Evolutionary conservation across 2,888 invertebrate genomes (phyloP).

Genomic region (Caenorhabditis becei): DNA sequence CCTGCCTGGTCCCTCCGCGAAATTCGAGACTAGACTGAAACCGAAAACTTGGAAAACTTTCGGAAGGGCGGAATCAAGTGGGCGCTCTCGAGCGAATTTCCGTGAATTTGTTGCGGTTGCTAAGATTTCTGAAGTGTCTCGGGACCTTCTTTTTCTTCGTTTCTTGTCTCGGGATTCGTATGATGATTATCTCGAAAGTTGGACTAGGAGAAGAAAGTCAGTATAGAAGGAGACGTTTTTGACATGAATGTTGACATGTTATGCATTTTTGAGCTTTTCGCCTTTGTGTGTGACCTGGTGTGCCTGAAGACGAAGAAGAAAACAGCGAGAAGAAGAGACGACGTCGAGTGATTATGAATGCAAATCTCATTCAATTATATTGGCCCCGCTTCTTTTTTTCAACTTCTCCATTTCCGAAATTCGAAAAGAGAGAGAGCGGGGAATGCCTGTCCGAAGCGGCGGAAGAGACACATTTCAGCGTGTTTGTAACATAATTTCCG

Average conservation of each 20-base stretch:
- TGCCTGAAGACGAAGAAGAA: slow-evolving; percentile 23
- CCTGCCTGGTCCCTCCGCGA: background rate
- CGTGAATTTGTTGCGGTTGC: slow-evolving; percentile 8
- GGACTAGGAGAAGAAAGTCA: slow-evolving; percentile 9
- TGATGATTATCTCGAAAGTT: slow-evolving; percentile 39
- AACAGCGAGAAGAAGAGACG: slow-evolving; percentile 17
- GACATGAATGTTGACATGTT: slow-evolving; percentile 53
- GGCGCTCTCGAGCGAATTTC: background rate
- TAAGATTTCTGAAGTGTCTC: slow-evolving; percentile 3
- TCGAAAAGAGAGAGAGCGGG: background rate
- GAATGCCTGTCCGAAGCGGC: too few species aligned
- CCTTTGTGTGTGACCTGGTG: slow-evolving; percentile 32
- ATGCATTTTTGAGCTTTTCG: slow-evolving; percentile 48
- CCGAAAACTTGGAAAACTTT: slow-evolving; percentile 25
- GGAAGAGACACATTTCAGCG: background rate
- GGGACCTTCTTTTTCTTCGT: slow-evolving; percentile 5
- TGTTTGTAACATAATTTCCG: slow-evolving; percentile 20
- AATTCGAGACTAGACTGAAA: slow-evolving; percentile 39
- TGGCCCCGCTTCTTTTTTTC: background rate
- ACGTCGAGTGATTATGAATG: slow-evolving; percentile 33
- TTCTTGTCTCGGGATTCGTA: background rate
- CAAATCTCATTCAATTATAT: slow-evolving; percentile 49
- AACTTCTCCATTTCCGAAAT: background rate
- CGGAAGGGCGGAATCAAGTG: slow-evolving; percentile 2
- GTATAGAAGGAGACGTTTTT: slow-evolving; percentile 24